These are phyloP conservation scores for Scarus forsteni DNA, from an alignment of 2,797 vertebrate species.

Conservation along the genomic window DNA sequence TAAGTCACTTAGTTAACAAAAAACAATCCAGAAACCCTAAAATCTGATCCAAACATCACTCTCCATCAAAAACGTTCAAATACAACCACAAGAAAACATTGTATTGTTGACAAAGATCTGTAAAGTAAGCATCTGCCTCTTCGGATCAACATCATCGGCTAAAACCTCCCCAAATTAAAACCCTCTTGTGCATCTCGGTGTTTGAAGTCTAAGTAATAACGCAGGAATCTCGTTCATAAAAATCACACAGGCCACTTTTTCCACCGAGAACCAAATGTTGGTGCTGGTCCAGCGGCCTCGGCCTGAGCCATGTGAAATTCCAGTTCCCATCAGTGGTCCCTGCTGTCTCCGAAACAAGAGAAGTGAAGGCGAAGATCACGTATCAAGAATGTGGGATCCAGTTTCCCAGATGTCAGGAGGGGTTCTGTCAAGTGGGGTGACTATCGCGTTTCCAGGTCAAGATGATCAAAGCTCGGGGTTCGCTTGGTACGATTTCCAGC, in stretches of 20 bases:
- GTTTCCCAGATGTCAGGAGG: conserved; percentile 81
- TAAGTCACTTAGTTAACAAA: no score
- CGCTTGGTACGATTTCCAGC: conserved; percentile 75
- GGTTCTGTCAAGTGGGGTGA: conserved; percentile 73
- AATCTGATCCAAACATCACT: no score
- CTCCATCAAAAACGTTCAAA: no score
- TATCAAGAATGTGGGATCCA: conserved; percentile 71
- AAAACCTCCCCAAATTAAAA: not conserved
- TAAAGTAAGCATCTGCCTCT: not conserved
- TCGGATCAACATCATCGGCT: not conserved
- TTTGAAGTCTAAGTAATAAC: conserved; percentile 42
- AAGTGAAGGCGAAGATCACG: conserved; percentile 70
- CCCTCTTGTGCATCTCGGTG: conserved; percentile 12
- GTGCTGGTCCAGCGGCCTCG: conserved; percentile 61
- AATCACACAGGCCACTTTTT: conserved; percentile 58
- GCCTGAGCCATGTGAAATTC: conserved; percentile 73
- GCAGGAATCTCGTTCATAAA: conserved; percentile 65
- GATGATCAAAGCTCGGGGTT: conserved; percentile 78
- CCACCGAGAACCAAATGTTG: conserved; percentile 60
- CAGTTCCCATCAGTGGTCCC: conserved; percentile 71
- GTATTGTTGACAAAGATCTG: not conserved
- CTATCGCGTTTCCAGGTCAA: conserved; percentile 80
- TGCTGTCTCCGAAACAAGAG: conserved; percentile 70
- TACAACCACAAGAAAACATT: not conserved
- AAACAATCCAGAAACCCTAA: no score